Evolutionary conservation across 2,797 vertebrate genomes (phyloP).

Genomic region (Acomys russatus): DNA sequence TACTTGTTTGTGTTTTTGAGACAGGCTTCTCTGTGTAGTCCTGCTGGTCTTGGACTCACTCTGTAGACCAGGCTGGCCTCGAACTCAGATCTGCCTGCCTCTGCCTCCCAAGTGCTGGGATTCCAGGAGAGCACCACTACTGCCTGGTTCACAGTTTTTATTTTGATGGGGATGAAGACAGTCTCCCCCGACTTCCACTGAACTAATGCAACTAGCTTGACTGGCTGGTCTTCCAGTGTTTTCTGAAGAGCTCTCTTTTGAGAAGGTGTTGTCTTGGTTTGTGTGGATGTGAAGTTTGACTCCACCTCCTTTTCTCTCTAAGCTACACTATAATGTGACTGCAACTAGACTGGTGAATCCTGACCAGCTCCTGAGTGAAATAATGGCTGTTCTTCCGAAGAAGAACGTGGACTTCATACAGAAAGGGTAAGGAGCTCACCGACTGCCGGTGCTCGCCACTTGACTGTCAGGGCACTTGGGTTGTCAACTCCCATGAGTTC

Average conservation of each 20-base stretch:
- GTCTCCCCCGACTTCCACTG: not conserved
- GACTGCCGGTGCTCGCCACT: not conserved
- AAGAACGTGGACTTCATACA: constrained; percentile 95
- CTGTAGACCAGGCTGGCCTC: not conserved
- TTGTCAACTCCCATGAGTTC: not conserved
- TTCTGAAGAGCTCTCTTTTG: constrained; percentile 50
- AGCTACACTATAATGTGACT: constrained; percentile 98
- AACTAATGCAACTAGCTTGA: not conserved
- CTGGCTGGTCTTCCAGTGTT: constrained; percentile 39
- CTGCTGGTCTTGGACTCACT: not conserved
- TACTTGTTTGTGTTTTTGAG: no score
- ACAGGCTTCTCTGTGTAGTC: not conserved
- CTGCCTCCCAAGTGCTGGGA: not conserved
- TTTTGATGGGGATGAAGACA: not conserved
- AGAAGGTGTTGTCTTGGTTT: constrained; percentile 20
- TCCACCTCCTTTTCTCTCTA: constrained; percentile 66
- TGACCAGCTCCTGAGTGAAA: constrained; percentile 94
- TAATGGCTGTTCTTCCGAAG: constrained; percentile 92
- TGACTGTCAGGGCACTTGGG: not conserved
- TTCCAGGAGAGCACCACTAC: not conserved
- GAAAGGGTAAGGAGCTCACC: constrained; percentile 92
- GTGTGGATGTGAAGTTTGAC: constrained; percentile 26
- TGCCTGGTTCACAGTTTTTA: not conserved
- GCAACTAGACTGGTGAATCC: constrained; percentile 93
- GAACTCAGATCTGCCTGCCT: not conserved